Evolutionary conservation across 2,888 invertebrate genomes (phyloP), one percentile per base, ranked within the genome.

Genomic region (Nemoura dubitans): DNA sequence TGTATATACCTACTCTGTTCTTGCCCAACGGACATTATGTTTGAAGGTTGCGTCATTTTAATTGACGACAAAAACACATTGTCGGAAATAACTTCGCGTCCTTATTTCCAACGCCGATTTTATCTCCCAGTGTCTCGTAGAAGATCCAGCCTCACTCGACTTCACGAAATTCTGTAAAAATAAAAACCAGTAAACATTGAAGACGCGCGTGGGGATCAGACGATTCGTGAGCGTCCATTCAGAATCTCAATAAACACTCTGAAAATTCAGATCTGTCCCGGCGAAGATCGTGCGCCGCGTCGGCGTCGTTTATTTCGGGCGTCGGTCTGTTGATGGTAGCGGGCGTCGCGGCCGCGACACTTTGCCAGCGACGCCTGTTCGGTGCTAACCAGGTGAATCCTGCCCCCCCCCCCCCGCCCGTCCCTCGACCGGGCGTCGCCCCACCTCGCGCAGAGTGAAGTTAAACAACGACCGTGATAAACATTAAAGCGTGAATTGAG

Each of bases 281-380:
- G 59, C 14, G 59, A 59, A 7, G 59, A 21, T 59, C 36, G 36
- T 36, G 36, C 3, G 36, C 36, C 36, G 10, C 36, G 36, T 21
- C 2, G 59, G 16, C 59, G 59, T 21, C 59, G 14, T 59, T 21
- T 59, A 59, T 59, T 59, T 59, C 59, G 10, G 59, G 59, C 59
- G 59, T 59, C 59, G 59, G 59, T 36, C 36, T 36, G 36, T 36
- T 36, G 36, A 36, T 21, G 59, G 59, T 21, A 26, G n/a, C 78
- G 7, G 78, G 78, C 78, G 78, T 78, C 78, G 78, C 78, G 78
- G 26, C n/a, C n/a, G n/a, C 78, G 78, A 78, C 78, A 78, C 78
- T 27, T 27, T 78, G 26, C 28, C 26, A 78, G 1, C 78, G 28
- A 27, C 10, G 26, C 28, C 28, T 78, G 28, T n/a, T 78, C 78